Evolutionary conservation across 2,113 vertebrate genomes (phyloP).

Genomic region (Madoqua kirkii): DNA sequence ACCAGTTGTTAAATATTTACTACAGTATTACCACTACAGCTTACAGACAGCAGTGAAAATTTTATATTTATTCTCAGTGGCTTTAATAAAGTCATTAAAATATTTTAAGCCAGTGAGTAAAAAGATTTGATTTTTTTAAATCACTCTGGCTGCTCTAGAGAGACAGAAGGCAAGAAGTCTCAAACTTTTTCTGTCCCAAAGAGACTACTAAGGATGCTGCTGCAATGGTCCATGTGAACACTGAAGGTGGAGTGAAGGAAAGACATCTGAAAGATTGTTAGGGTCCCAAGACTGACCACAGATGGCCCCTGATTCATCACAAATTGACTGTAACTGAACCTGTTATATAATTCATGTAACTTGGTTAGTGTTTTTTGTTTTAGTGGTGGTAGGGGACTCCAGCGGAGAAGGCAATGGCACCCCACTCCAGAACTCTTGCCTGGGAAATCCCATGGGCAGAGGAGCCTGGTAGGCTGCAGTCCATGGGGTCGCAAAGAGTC

Average conservation of each 20-base stretch:
- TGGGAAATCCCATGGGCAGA: too few species aligned
- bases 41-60: background rate
- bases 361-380: background rate
- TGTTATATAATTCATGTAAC: background rate
- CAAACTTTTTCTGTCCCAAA: background rate
- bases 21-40: background rate
- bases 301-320: background rate
- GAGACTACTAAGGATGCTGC: background rate
- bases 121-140: background rate
- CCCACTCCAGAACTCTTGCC: too few species aligned
- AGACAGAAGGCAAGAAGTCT: background rate
- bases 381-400: background rate
- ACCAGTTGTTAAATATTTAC: constrained; percentile 2
- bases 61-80: background rate
- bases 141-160: background rate
- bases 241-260: background rate
- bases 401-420: background rate
- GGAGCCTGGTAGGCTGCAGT: too few species aligned
- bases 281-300: background rate
- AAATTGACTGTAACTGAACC: background rate
- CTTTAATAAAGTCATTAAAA: background rate
- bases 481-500: too few species aligned
- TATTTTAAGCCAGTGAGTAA: background rate
- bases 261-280: background rate
- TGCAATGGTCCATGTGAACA: background rate